Evolutionary conservation across 2,888 invertebrate species (phyloP).

Genomic region (Sinohyriopsis cumingii): DNA sequence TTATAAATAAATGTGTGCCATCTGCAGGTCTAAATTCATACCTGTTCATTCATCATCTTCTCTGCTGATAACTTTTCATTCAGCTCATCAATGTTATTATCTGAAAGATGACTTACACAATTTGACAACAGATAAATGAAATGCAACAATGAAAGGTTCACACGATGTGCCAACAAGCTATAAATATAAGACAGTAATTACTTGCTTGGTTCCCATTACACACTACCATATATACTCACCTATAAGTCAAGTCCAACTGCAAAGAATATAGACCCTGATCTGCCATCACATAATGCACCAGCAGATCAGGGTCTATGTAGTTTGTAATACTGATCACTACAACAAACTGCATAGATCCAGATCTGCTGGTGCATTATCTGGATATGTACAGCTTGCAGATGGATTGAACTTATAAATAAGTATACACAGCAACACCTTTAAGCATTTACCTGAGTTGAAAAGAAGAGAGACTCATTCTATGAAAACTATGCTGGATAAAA

Average conservation of each 20-base stretch:
- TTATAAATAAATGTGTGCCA: neutral
- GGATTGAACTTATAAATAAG: too few relatives aligned
- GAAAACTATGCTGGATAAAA: neutral
- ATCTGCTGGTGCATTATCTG: too few relatives aligned
- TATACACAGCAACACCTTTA: too few relatives aligned
- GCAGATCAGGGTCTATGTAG: too few relatives aligned
- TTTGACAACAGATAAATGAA: too few relatives aligned
- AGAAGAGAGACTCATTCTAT: neutral
- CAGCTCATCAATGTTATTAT: conserved; percentile 46
- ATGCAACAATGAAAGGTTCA: neutral
- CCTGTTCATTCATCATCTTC: conserved; percentile 56
- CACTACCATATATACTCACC: too few relatives aligned
- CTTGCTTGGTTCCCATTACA: neutral
- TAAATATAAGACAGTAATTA: neutral
- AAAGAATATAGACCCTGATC: too few relatives aligned
- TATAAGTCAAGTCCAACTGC: too few relatives aligned
- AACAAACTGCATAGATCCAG: too few relatives aligned
- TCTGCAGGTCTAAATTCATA: conserved; percentile 19
- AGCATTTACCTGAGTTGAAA: neutral
- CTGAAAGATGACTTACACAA: conserved; percentile 32
- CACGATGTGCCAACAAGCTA: neutral
- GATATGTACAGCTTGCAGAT: too few relatives aligned
- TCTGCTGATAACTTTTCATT: conserved; percentile 53
- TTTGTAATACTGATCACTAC: too few relatives aligned
- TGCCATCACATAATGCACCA: too few relatives aligned